Evolutionary conservation across 2,113 vertebrate species (phyloP).

Genomic region (Pao palembangensis): DNA sequence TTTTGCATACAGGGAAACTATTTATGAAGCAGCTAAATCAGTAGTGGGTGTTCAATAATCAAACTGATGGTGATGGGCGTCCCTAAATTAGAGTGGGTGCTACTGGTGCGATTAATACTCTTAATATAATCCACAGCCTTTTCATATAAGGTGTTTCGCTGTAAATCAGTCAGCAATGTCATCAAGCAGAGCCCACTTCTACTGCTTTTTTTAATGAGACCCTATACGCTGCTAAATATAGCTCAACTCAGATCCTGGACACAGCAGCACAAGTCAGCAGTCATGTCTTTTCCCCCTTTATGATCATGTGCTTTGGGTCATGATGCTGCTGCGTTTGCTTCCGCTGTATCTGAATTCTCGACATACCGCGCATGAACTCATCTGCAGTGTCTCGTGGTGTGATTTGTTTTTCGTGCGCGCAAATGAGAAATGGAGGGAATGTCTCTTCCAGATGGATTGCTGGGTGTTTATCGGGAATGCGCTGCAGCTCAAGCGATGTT

Average conservation of each 20-base stretch:
- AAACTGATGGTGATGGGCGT: constrained; percentile 13
- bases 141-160: constrained; percentile 25
- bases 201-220: constrained; percentile 37
- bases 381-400: constrained; percentile 3
- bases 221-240: constrained; percentile 40
- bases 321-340: no score
- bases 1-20: neutral
- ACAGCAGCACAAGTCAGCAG: neutral
- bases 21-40: neutral
- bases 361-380: neutral
- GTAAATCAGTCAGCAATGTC: constrained; percentile 17
- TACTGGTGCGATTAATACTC: constrained; percentile 38
- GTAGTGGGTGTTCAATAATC: neutral
- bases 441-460: neutral
- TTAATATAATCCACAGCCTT: constrained; percentile 30
- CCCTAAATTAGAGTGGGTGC: constrained; percentile 24
- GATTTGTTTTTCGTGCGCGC: constrained; percentile 10
- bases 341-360: no score
- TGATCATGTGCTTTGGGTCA: neutral
- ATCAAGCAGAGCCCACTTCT: constrained; percentile 12
- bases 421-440: constrained; percentile 12
- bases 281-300: neutral
- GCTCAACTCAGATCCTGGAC: constrained; percentile 8
- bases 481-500: no score
- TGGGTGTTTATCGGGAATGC: no score